Conservation (phyloP, 2,888 invertebrate species). For the Trichogramma evanescens region DNA sequence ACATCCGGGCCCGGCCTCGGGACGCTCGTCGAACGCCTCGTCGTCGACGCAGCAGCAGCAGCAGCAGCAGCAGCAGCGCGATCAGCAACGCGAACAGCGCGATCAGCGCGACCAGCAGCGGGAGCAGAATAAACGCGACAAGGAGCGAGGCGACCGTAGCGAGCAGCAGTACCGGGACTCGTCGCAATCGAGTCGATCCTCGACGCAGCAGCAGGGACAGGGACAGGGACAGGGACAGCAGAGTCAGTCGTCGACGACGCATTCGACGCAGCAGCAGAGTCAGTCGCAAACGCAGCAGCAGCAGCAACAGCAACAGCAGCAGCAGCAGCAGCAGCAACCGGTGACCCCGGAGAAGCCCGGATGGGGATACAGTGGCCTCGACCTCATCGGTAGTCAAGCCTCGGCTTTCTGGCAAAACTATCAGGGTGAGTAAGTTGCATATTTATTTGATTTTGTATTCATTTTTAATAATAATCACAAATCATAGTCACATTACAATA, state of each 20-base stretch:
- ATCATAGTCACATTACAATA: background rate
- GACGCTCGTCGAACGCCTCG: conserved; percentile 6
- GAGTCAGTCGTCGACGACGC: conserved; percentile 14
- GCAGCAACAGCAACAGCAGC: conserved; percentile 45
- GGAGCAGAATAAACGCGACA: background rate
- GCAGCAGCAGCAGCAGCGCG: conserved; percentile 32
- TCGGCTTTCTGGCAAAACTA: conserved; percentile 85
- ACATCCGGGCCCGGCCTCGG: conserved; percentile 4
- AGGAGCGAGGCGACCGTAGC: background rate
- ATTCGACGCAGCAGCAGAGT: conserved; percentile 31
- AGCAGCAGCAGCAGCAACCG: conserved; percentile 47
- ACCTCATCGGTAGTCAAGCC: conserved; percentile 77
- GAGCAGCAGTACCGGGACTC: conserved; percentile 27
- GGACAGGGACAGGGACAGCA: conserved; percentile 26
- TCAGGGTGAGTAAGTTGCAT: conserved; percentile 60
- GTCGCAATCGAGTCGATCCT: conserved; percentile 27
- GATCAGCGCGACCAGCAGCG: conserved; percentile 40
- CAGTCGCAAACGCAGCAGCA: conserved; percentile 27
- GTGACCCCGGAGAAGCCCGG: conserved; percentile 51
- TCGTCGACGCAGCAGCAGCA: conserved; percentile 27
- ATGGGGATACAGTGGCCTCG: conserved; percentile 67
- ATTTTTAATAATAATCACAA: background rate
- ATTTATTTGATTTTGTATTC: background rate
- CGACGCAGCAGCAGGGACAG: conserved; percentile 33
- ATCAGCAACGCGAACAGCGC: conserved; percentile 41